Base-by-base conservation (phyloP, 2,797 vertebrate genomes). In the Pseudocheirus occidentalis region DNA sequence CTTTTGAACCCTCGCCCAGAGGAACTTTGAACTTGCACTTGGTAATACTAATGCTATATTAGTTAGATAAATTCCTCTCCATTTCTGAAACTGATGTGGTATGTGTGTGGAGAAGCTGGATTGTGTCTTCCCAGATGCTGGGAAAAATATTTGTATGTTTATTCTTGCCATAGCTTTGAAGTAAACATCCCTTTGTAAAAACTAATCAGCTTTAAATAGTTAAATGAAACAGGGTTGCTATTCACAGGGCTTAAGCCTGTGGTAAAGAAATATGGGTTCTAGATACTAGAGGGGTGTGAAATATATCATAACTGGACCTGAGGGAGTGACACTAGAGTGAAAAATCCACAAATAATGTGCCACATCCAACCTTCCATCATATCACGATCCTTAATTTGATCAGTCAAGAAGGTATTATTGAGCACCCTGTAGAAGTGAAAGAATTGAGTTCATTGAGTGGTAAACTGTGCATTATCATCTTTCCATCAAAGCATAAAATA, bases 401-500 rank as follows among this genome's bases (percentile, higher is more conserved):
- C n/a, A 40, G 0, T 73, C 16, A 73, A 40, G 4, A 73, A n/a
- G 31, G 11, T 62, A 62, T 12, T 34, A 62, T 34, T 13, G 93
- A 91, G 9, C 16, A 54, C 56, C 16, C 27, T 53, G 54, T 92
- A 92, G 52, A 59, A 93, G 46, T 66, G 14, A 27, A 3, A 7
- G 11, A 59, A 59, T 95, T n/a, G 81, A 55, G 0, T 27, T 12
- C 90, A 93, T 55, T 91, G 54, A 62, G n/a, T 27, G 11, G 54
- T 12, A 16, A 40, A 57, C 55, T 56, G 4, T 34, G 28, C 55
- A 40, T 40, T 7, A 1, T 62, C 58, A 96, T 18, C 29, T 91
- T 92, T 93, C 92, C 18, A 28, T n/a, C n/a, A 93, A 46, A 16
- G 90, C 40, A 2, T 91, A 91, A 94, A 94, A 57, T 40, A 5